phyloP scores from a whole-genome alignment of 1,140 invertebrate species.

The Penaeus indicus region DNA sequence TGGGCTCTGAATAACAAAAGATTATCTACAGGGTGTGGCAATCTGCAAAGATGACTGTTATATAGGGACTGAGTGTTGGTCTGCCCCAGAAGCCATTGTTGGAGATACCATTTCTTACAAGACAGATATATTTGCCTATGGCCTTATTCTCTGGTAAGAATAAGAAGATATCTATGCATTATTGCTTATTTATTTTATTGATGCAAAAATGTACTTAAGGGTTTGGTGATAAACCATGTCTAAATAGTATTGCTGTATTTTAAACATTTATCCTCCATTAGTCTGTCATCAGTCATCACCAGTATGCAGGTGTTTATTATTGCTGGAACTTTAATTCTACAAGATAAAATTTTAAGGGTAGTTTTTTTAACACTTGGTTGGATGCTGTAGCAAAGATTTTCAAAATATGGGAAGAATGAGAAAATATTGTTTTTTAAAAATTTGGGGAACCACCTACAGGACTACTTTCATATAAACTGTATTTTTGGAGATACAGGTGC shows the following conservation, averaged over 20 bases:
- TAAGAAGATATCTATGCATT: not conserved
- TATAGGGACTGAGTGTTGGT: conserved; percentile 82
- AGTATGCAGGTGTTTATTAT: no score
- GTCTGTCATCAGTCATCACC: no score
- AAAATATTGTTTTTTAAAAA: no score
- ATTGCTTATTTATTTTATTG: not conserved
- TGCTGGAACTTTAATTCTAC: no score
- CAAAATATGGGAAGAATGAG: no score
- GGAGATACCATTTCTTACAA: conserved; percentile 76
- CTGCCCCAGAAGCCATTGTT: conserved; percentile 80
- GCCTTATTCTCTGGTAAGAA: conserved; percentile 77
- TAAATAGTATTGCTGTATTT: no score
- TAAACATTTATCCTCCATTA: no score
- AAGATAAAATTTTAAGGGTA: not conserved
- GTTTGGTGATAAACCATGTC: not conserved
- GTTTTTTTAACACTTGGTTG: not conserved
- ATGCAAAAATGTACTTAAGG: no score
- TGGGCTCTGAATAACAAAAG: not conserved
- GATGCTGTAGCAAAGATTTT: no score
- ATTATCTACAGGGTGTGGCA: conserved; percentile 29
- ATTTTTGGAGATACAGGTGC: no score
- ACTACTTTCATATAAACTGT: no score
- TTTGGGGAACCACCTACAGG: no score
- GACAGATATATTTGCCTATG: conserved; percentile 85
- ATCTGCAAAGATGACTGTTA: conserved; percentile 70